Conservation (phyloP, 2,888 invertebrate genomes). For the Stratiomys singularior region DNA sequence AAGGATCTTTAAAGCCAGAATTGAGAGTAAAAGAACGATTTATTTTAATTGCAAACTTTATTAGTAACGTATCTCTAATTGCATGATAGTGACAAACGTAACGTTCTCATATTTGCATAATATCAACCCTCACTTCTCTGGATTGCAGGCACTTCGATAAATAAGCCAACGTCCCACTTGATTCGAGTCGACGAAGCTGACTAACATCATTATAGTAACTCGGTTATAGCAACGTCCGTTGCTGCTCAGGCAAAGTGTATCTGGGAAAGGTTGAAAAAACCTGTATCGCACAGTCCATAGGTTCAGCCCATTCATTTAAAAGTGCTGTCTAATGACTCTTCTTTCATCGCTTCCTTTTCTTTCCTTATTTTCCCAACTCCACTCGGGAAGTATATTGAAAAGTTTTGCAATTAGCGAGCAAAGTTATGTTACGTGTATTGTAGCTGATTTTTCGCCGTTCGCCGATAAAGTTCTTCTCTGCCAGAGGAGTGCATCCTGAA, state of each 20-base stretch:
- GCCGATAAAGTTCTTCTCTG: constrained; percentile 1
- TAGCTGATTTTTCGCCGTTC: constrained; percentile 16
- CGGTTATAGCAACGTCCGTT: too few relatives aligned
- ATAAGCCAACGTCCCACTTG: too few relatives aligned
- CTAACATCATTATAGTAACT: too few relatives aligned
- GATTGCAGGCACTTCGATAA: too few relatives aligned
- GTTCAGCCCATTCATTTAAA: constrained; percentile 33
- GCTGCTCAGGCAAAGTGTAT: not conserved
- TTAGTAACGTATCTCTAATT: too few relatives aligned
- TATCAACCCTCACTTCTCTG: too few relatives aligned
- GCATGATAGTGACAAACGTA: too few relatives aligned
- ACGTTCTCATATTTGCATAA: too few relatives aligned
- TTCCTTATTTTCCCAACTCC: not conserved
- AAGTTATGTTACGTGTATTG: constrained; percentile 29
- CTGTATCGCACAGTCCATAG: not conserved
- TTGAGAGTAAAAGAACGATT: too few relatives aligned
- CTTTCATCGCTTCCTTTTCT: not conserved
- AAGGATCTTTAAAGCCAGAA: too few relatives aligned
- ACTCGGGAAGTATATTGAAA: constrained; percentile 12
- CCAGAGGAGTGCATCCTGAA: not conserved
- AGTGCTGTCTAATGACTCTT: constrained; percentile 36
- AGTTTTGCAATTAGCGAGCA: constrained; percentile 42
- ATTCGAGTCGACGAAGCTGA: too few relatives aligned
- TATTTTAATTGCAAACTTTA: too few relatives aligned
- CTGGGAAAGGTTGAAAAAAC: not conserved